Evolutionary conservation across 2,113 vertebrate genomes (phyloP).

Genomic region (Stictonetta naevosa): DNA sequence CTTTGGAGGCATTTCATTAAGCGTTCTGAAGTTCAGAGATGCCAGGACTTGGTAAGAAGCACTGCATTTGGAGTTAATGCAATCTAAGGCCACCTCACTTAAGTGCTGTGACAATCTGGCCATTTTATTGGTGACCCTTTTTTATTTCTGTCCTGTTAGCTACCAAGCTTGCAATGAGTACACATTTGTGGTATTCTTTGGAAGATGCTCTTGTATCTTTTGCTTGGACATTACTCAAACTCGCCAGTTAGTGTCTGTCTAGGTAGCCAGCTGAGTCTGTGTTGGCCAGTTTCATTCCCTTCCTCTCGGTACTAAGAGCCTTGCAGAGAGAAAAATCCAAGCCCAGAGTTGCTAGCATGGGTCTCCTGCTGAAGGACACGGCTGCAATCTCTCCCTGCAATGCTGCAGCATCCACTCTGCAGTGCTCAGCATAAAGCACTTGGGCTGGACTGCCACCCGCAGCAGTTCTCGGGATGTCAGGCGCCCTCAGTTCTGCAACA

Average conservation of each 20-base stretch:
- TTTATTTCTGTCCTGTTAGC: background rate
- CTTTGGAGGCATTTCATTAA: background rate
- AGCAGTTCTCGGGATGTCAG: background rate
- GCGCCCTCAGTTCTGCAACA: background rate
- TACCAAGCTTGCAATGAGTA: background rate
- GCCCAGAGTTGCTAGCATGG: background rate
- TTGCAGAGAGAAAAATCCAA: slow-evolving; percentile 5
- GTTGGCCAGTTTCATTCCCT: background rate
- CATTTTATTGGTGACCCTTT: background rate
- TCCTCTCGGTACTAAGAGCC: background rate
- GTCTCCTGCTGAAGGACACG: slow-evolving; percentile 43
- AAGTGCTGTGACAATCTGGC: background rate
- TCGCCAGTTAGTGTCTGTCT: background rate
- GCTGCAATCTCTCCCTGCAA: slow-evolving; percentile 52
- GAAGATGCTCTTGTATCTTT: background rate
- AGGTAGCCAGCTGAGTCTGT: background rate
- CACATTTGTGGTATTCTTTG: background rate
- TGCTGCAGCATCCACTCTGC: slow-evolving; percentile 58
- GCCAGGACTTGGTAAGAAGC: background rate
- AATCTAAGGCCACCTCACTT: background rate
- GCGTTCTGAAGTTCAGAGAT: background rate
- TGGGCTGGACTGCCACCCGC: background rate
- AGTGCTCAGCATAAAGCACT: slow-evolving; percentile 38
- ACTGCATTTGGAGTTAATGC: background rate
- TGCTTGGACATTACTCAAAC: background rate